A percentile compares a stretch with the other conserved stretches of the same genome.
Evolutionary conservation across 1,140 invertebrate genomes (phyloP).

Genomic region (Bombus turneri): DNA sequence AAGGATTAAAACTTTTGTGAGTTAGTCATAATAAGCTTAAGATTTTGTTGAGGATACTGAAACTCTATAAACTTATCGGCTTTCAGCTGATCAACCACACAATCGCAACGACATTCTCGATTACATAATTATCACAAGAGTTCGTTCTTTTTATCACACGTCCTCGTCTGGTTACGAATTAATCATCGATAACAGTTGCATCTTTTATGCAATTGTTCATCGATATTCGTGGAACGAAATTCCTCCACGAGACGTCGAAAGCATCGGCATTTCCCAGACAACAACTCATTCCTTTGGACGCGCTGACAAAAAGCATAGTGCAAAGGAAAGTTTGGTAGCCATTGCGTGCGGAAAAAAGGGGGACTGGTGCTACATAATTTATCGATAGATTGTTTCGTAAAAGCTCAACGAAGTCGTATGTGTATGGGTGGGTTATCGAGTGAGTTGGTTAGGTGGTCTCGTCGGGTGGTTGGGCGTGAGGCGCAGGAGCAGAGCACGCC

Average conservation of each 20-base stretch:
- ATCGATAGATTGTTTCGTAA: constrained; percentile 59
- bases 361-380: constrained; percentile 46
- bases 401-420: constrained; percentile 6
- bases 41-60: neutral
- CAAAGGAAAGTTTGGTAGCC: neutral
- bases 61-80: neutral
- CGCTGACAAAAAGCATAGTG: neutral
- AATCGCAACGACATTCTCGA: neutral
- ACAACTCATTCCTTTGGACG: neutral
- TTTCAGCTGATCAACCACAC: neutral
- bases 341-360: constrained; percentile 11
- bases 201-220: neutral
- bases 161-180: no score
- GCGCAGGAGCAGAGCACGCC: constrained; percentile 74
- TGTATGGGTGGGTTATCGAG: constrained; percentile 57
- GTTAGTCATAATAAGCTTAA: neutral
- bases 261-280: neutral
- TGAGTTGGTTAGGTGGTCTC: constrained; percentile 62
- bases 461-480: constrained; percentile 59
- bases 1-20: neutral
- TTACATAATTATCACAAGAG: neutral
- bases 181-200: neutral
- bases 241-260: neutral
- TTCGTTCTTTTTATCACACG: neutral
- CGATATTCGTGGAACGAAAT: neutral